Evolutionary conservation across 2,888 invertebrate species (phyloP).

Genomic region (Synanthedon myopaeformis): DNA sequence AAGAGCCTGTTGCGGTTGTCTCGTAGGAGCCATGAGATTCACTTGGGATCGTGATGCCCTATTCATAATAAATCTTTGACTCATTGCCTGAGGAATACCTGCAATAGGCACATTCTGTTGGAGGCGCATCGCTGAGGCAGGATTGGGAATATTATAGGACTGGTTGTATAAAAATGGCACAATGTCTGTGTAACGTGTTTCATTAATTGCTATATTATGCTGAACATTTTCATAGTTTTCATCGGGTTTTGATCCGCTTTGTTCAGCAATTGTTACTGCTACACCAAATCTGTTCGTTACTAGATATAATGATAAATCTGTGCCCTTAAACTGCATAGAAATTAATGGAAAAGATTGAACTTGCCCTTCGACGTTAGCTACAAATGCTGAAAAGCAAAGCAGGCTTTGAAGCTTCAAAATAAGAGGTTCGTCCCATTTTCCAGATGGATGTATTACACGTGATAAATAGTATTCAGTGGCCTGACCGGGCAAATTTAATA

Average conservation of each 20-base stretch:
- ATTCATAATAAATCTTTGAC: slow-evolving; percentile 43
- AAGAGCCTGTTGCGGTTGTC: slow-evolving; percentile 37
- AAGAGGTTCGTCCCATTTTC: slow-evolving; percentile 66
- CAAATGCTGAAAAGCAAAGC: slow-evolving; percentile 52
- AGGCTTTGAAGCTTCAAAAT: slow-evolving; percentile 47
- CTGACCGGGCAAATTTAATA: slow-evolving; percentile 65
- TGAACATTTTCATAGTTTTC: slow-evolving; percentile 18
- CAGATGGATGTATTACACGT: slow-evolving; percentile 61
- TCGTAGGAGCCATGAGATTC: slow-evolving; percentile 40
- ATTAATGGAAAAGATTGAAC: slow-evolving; percentile 50
- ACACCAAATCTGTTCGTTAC: slow-evolving; percentile 54
- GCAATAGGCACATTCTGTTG: slow-evolving; percentile 50
- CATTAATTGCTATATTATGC: slow-evolving; percentile 24
- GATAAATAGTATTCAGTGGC: slow-evolving; percentile 73
- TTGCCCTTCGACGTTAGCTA: slow-evolving; percentile 41
- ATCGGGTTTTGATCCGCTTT: slow-evolving; percentile 22
- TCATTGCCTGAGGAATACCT: slow-evolving; percentile 38
- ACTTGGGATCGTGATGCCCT: slow-evolving; percentile 43
- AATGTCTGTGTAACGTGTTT: slow-evolving; percentile 43
- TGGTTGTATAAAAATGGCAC: slow-evolving; percentile 54
- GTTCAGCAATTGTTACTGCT: slow-evolving; percentile 51
- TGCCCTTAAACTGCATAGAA: slow-evolving; percentile 56
- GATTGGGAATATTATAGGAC: slow-evolving; percentile 48
- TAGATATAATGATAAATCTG: slow-evolving; percentile 59
- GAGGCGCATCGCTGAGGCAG: slow-evolving; percentile 53